These are phyloP conservation scores for Propsilocerus akamusi DNA, from an alignment of 1,140 invertebrate genomes.

Conservation along the genomic window DNA sequence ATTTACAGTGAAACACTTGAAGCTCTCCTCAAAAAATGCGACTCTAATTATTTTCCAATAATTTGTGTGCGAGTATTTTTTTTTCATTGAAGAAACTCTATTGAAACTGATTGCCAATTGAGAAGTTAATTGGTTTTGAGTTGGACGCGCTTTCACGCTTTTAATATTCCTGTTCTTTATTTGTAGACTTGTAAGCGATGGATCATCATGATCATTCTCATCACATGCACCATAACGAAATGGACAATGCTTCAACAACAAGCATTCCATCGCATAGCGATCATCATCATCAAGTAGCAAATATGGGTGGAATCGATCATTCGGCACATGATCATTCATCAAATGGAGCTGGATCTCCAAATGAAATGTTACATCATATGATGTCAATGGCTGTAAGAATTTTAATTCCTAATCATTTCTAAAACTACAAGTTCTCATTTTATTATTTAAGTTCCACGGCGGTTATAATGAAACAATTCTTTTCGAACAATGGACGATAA, in stretches of 20 bases:
- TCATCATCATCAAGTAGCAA: not conserved
- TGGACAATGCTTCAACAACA: not conserved
- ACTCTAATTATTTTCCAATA: too few species aligned
- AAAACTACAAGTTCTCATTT: not conserved
- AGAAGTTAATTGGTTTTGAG: too few species aligned
- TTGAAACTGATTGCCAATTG: too few species aligned
- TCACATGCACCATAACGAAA: not conserved
- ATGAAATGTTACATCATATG: not conserved
- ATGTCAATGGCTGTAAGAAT: slow-evolving; percentile 1
- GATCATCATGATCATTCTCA: not conserved
- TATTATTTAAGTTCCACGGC: slow-evolving; percentile 59
- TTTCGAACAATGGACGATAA: slow-evolving; percentile 61
- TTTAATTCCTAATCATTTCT: not conserved
- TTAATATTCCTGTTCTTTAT: too few species aligned
- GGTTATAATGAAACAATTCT: slow-evolving; percentile 53
- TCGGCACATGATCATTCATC: not conserved
- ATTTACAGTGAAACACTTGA: too few species aligned
- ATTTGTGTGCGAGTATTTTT: too few species aligned
- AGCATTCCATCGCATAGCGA: not conserved
- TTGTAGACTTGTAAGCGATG: too few species aligned
- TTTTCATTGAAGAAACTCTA: too few species aligned
- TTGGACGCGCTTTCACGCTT: too few species aligned
- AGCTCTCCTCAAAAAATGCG: too few species aligned
- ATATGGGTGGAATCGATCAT: too few species aligned
- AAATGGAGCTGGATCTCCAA: not conserved